Conservation (phyloP, 2,888 invertebrate species). For the Lottia scabra region DNA sequence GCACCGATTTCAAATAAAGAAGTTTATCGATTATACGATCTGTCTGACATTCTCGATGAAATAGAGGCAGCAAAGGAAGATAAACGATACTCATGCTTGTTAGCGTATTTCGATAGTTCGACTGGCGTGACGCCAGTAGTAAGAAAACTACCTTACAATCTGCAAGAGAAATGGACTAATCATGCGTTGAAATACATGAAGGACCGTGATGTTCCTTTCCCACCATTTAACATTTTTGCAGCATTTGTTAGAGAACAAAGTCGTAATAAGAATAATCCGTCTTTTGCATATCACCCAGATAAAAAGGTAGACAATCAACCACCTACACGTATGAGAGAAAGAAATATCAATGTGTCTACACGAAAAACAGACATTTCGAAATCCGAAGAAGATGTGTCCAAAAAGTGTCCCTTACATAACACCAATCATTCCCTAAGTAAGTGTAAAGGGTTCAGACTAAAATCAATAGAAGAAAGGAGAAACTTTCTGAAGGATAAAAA, state of each 20-base stretch:
- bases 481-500: neutral
- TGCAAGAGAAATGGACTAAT: slow-evolving; percentile 35
- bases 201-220: slow-evolving; percentile 25
- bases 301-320: neutral
- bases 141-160: slow-evolving; percentile 27
- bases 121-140: slow-evolving; percentile 32
- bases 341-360: neutral
- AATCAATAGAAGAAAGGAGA: slow-evolving; percentile 10
- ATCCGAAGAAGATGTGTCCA: neutral
- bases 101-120: slow-evolving; percentile 35
- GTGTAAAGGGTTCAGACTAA: slow-evolving; percentile 18
- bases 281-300: slow-evolving; percentile 17
- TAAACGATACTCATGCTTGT: slow-evolving; percentile 15
- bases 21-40: slow-evolving; percentile 24
- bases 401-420: neutral
- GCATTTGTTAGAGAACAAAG: slow-evolving; percentile 29
- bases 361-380: neutral
- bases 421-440: slow-evolving; percentile 18
- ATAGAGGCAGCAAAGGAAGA: slow-evolving; percentile 30
- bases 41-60: slow-evolving; percentile 27
- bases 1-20: slow-evolving; percentile 29
- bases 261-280: slow-evolving; percentile 28
- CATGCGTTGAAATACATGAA: slow-evolving; percentile 30
- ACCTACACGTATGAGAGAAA: neutral
- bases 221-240: slow-evolving; percentile 31